A percentile compares a stretch with the other conserved stretches of the same genome.
phyloP scores from a whole-genome alignment of 2,888 invertebrate species.

The Cephalotes varians region DNA sequence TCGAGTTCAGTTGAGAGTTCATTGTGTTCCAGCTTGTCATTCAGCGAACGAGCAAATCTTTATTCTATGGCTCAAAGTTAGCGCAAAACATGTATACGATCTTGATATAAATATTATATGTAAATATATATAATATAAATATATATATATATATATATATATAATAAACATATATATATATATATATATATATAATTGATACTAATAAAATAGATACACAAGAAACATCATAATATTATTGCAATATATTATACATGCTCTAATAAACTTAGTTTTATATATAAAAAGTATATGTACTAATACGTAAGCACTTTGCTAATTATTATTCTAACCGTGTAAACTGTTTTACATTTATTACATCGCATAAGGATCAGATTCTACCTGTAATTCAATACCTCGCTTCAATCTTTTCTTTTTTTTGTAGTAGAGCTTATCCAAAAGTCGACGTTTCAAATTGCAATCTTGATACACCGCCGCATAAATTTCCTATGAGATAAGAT shows the following conservation, averaged over 20 bases:
- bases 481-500: slow-evolving; percentile 86
- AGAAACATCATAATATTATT: background rate
- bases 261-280: background rate
- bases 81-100: background rate
- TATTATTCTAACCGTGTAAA: background rate
- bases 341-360: background rate
- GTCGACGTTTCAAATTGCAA: slow-evolving; percentile 88
- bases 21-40: slow-evolving; percentile 3
- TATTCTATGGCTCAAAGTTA: slow-evolving; percentile 32
- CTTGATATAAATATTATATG: background rate
- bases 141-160: too few species aligned
- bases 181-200: too few species aligned
- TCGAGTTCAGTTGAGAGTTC: slow-evolving; percentile 18
- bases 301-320: background rate
- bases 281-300: background rate
- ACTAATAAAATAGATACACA: background rate
- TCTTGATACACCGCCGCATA: slow-evolving; percentile 88
- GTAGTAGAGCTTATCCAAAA: slow-evolving; percentile 88
- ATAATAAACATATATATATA: too few species aligned
- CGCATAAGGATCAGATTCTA: slow-evolving; percentile 74
- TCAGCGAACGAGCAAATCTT: slow-evolving; percentile 24
- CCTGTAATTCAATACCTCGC: slow-evolving; percentile 88
- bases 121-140: too few species aligned
- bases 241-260: background rate
- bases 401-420: slow-evolving; percentile 88